Evolutionary conservation across 2,888 invertebrate species (phyloP).

Genomic region (Abrostola tripartita): DNA sequence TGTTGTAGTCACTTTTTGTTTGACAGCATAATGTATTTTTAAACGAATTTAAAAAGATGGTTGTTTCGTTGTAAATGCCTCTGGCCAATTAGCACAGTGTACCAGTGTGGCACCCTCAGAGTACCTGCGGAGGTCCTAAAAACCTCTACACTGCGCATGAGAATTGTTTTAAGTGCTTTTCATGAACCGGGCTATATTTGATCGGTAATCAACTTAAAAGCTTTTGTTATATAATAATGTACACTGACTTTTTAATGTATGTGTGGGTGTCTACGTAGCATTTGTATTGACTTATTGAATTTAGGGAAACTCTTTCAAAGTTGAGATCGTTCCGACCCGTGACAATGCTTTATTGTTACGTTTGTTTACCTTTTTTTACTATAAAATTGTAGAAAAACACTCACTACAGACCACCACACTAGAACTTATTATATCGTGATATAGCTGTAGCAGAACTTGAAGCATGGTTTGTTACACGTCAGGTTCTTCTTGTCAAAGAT

Average conservation of each 20-base stretch:
- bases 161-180: slow-evolving; percentile 69
- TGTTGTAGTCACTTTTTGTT: slow-evolving; percentile 65
- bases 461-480: too few species aligned
- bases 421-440: too few species aligned
- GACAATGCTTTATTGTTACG: not conserved
- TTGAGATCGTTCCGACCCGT: slow-evolving; percentile 1
- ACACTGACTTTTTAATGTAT: slow-evolving; percentile 38
- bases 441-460: too few species aligned
- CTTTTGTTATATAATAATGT: slow-evolving; percentile 56
- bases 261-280: slow-evolving; percentile 31
- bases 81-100: slow-evolving; percentile 73
- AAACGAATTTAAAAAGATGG: slow-evolving; percentile 74
- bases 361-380: not conserved
- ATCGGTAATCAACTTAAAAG: slow-evolving; percentile 62
- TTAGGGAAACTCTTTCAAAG: slow-evolving; percentile 18
- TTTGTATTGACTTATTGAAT: slow-evolving; percentile 35
- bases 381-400: too few species aligned
- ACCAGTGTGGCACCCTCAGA: slow-evolving; percentile 41
- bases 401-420: too few species aligned
- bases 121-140: slow-evolving; percentile 42
- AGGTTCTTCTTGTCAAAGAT: too few species aligned
- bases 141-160: slow-evolving; percentile 52
- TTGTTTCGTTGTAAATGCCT: slow-evolving; percentile 53
- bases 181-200: slow-evolving; percentile 67
- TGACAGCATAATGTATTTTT: slow-evolving; percentile 78